These are phyloP conservation scores for Lydus trimaculatus DNA, from an alignment of 2,888 invertebrate genomes.

Conservation along the genomic window DNA sequence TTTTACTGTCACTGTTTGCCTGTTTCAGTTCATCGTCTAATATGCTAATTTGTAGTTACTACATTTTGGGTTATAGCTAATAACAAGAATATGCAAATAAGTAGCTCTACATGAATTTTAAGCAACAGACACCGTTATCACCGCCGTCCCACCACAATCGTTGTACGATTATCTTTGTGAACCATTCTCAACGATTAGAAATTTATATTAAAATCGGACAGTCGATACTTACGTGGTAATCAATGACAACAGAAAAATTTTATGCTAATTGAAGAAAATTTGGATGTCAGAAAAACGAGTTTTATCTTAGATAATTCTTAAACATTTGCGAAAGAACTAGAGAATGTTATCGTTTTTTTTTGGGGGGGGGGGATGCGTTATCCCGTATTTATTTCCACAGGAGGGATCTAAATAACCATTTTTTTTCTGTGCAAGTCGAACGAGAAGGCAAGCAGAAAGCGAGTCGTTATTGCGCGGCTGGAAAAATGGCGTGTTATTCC, in stretches of 20 bases:
- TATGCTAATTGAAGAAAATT: too few relatives aligned
- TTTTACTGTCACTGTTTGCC: slow-evolving; percentile 12
- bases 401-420: slow-evolving; percentile 32
- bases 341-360: not conserved
- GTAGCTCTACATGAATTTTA: slow-evolving; percentile 36
- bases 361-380: slow-evolving; percentile 19
- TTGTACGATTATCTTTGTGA: not conserved
- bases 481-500: slow-evolving; percentile 60
- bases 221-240: not conserved
- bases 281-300: too few relatives aligned
- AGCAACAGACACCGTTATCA: slow-evolving; percentile 22
- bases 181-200: not conserved
- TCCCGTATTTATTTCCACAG: slow-evolving; percentile 28
- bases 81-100: slow-evolving; percentile 48
- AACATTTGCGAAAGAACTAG: too few relatives aligned
- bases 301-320: too few relatives aligned
- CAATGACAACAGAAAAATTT: not conserved
- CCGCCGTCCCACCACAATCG: slow-evolving; percentile 14
- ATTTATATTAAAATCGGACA: not conserved
- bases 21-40: slow-evolving; percentile 48
- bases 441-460: slow-evolving; percentile 18
- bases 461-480: slow-evolving; percentile 50
- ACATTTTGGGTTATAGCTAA: slow-evolving; percentile 51
- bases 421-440: slow-evolving; percentile 20
- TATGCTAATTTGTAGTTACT: slow-evolving; percentile 50